Evolutionary conservation across 2,113 vertebrate genomes (phyloP).

Genomic region (Fulmarus glacialis): DNA sequence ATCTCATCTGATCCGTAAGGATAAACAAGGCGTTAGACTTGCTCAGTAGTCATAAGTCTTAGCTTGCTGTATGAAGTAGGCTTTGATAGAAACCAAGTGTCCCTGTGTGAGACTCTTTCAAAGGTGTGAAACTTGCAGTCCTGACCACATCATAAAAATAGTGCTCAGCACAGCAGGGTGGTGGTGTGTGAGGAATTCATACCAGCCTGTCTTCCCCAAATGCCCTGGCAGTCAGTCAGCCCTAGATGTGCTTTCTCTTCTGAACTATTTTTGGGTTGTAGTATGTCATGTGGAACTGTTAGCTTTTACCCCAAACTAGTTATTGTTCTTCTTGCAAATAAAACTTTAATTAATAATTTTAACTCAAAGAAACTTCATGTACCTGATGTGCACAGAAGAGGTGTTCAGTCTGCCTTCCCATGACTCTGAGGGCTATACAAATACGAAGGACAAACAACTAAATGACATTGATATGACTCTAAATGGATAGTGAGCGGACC

Average conservation of each 20-base stretch:
- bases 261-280: neutral
- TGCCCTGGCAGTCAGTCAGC: neutral
- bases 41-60: neutral
- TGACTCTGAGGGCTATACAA: neutral
- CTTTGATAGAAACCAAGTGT: neutral
- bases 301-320: neutral
- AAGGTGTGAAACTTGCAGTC: neutral
- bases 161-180: neutral
- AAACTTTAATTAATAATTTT: neutral
- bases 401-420: neutral
- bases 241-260: rapidly evolving
- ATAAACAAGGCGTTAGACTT: neutral
- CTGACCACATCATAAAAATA: neutral
- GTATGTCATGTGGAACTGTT: neutral
- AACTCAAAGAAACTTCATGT: neutral
- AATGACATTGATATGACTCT: neutral
- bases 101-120: neutral
- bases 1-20: neutral
- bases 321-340: neutral
- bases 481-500: neutral
- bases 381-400: neutral
- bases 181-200: neutral
- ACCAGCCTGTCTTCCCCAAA: neutral
- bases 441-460: neutral
- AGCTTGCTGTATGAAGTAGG: neutral